Percentiles rank a stretch among this genome's conserved stretches.
These are phyloP conservation scores for Cataglyphis hispanica DNA, from an alignment of 1,140 invertebrate genomes.

Conservation along the genomic window DNA sequence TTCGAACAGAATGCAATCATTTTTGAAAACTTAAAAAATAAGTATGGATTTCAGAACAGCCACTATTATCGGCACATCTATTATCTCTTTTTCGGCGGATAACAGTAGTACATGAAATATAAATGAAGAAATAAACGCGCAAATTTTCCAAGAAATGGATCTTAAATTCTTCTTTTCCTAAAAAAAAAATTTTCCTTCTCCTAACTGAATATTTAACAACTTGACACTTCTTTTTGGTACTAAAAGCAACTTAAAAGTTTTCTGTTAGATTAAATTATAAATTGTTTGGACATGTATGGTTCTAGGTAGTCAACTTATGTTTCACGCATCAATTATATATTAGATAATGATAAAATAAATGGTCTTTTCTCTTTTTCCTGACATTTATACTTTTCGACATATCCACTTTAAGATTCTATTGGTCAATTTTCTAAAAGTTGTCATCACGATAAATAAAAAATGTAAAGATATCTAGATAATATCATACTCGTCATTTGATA, in stretches of 20 bases:
- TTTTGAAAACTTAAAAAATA: not conserved
- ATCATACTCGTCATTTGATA: conserved; percentile 35
- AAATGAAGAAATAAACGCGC: not conserved
- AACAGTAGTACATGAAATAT: not conserved
- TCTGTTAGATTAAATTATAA: not conserved
- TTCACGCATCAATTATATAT: not conserved
- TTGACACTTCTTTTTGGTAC: not conserved
- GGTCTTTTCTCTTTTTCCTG: not conserved
- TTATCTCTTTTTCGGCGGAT: not conserved
- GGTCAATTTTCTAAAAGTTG: not conserved
- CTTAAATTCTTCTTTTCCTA: not conserved
- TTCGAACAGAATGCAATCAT: not conserved
- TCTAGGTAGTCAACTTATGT: not conserved
- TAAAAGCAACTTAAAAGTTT: not conserved
- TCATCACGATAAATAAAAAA: not conserved
- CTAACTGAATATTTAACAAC: not conserved
- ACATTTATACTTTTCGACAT: not conserved
- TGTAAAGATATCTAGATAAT: conserved; percentile 52
- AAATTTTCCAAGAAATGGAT: not conserved
- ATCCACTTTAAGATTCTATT: not conserved
- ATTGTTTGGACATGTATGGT: not conserved
- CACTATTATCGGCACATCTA: not conserved
- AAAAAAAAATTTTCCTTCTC: too few species aligned
- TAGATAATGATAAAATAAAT: not conserved
- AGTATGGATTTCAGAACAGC: conserved; percentile 3